Conservation (phyloP, 2,113 vertebrate genomes). For the Chitala chitala region DNA sequence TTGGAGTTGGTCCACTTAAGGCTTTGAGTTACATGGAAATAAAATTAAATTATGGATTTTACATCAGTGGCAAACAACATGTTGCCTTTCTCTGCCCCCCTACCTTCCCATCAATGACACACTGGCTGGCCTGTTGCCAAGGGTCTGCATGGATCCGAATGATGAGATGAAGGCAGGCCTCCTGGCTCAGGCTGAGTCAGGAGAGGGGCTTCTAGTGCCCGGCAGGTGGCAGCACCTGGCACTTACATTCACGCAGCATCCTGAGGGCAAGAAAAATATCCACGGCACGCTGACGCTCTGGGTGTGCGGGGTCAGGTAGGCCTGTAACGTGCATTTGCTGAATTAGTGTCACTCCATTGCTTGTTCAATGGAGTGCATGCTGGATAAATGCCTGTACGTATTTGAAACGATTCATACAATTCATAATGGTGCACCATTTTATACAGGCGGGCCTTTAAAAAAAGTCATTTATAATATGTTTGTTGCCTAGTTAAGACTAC, state of each 20-base stretch:
- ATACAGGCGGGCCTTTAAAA: too few species aligned
- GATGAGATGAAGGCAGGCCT: conserved; percentile 84
- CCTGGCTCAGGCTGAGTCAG: conserved; percentile 83
- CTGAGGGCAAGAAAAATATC: conserved; percentile 86
- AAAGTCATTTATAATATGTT: too few species aligned
- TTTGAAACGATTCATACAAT: too few species aligned
- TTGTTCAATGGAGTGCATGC: too few species aligned
- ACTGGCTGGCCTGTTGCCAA: conserved; percentile 43
- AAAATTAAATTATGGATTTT: neutral
- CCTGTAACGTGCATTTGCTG: neutral
- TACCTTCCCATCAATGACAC: neutral
- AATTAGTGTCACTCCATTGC: too few species aligned
- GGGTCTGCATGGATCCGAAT: conserved; percentile 85
- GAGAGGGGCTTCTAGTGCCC: conserved; percentile 64
- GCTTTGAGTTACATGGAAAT: neutral
- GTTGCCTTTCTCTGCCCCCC: neutral
- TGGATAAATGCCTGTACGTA: too few species aligned
- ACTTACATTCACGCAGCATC: conserved; percentile 81
- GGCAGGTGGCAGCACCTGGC: conserved; percentile 88
- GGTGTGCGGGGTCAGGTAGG: conserved; percentile 88
- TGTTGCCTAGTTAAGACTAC: too few species aligned
- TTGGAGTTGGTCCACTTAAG: neutral
- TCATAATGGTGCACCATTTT: too few species aligned
- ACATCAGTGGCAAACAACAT: neutral
- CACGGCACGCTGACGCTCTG: conserved; percentile 76